These are phyloP conservation scores for Iselma pallidipennis DNA, from an alignment of 2,888 invertebrate species.

Conservation along the genomic window DNA sequence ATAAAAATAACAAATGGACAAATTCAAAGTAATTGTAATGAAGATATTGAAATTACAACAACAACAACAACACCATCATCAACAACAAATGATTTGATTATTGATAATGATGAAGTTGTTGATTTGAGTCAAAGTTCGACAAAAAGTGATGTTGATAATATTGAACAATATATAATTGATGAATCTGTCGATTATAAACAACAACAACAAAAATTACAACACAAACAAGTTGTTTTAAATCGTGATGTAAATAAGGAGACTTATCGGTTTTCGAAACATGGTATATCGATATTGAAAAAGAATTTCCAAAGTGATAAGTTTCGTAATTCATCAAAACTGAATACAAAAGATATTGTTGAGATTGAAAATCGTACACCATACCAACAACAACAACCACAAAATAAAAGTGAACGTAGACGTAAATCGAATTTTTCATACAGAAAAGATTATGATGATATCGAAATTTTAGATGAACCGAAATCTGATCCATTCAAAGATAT, in stretches of 20 bases:
- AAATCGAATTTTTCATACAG: slow-evolving; percentile 52
- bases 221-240: slow-evolving; percentile 41
- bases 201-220: slow-evolving; percentile 38
- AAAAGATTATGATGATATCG: slow-evolving; percentile 53
- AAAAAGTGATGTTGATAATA: slow-evolving; percentile 43
- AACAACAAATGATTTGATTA: slow-evolving; percentile 43
- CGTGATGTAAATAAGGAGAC: slow-evolving; percentile 31
- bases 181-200: slow-evolving; percentile 49
- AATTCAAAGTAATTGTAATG: slow-evolving; percentile 29
- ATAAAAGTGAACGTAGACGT: slow-evolving; percentile 47
- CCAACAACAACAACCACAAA: slow-evolving; percentile 1
- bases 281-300: slow-evolving; percentile 56
- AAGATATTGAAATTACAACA: slow-evolving; percentile 11
- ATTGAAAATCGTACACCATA: slow-evolving; percentile 20
- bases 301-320: slow-evolving; percentile 39
- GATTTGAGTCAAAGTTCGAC: slow-evolving; percentile 48
- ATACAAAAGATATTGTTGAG: slow-evolving; percentile 34
- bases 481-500: slow-evolving; percentile 24
- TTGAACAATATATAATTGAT: slow-evolving; percentile 50
- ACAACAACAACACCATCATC: slow-evolving; percentile 37
- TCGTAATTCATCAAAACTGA: slow-evolving; percentile 31
- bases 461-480: slow-evolving; percentile 28
- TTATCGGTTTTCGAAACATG: slow-evolving; percentile 53
- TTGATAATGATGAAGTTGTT: slow-evolving; percentile 59
- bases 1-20: slow-evolving; percentile 64